Evolutionary conservation across 2,888 invertebrate genomes (phyloP), one percentile per base, ranked within the genome.

Genomic region (Cataglyphis rosenhaueri): DNA sequence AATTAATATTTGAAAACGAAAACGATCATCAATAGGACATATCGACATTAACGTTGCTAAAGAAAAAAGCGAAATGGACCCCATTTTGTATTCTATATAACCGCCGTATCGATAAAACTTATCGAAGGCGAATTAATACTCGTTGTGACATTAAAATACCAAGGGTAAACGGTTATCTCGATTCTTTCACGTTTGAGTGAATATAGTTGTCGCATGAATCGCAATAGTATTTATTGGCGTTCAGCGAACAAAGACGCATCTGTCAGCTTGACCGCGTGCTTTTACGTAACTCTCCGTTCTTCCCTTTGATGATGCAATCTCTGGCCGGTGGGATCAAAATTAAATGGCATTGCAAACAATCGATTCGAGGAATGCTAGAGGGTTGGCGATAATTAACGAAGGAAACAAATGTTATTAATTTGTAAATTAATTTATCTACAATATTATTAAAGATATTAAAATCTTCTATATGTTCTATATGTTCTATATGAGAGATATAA

Each of bases 91-190:
- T 32, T 41, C 1, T 6, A 35, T 35, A 35, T 35, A 74, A 48
- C 1, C 15, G 9, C 12, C 10, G 18, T n/a, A 0, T 15, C 74
- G 10, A 61, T 57, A 21, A 61, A 62, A 35, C 21, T 38, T 71
- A 6, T 55, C 59, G 9, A 61, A 29, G 41, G 41, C n/a, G n/a
- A 32, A 62, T 74, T 44, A 32, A 32, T 44, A 61, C 32, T 15
- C 12, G 25, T 64, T 44, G 15, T 29, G n/a, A 64, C n/a, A 44
- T 74, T 62, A 41, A 74, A 48, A 74, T 35, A 18, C 15, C 62
- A 64, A 44, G 44, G 21, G 3, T 48, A 74, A 74, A 62, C n/a
- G 0, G 15, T 35, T 1, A 32, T 48, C 32, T 62, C 9, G 15
- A 41, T 61, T 61, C 0, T 44, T 18, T n/a, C 12, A 15, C 15